Conservation (phyloP, 2,888 invertebrate genomes). For the Strigamia transsilvanica region DNA sequence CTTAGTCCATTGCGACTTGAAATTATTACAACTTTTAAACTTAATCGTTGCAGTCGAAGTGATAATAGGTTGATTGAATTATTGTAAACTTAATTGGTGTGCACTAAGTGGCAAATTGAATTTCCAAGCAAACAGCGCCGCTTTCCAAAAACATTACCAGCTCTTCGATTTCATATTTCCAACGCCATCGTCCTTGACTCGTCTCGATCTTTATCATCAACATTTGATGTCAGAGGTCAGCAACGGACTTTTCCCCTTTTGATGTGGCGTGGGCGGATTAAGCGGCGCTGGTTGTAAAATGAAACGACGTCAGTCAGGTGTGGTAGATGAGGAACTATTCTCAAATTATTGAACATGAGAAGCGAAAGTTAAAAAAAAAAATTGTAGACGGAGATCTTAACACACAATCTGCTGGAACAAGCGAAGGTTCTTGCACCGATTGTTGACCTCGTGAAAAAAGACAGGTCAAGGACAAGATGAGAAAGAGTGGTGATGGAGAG, state of each 20-base stretch:
- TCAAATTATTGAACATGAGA: background rate
- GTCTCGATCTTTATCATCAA: conserved; percentile 11
- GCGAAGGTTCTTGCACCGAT: conserved; percentile 44
- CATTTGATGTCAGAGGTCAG: conserved; percentile 1
- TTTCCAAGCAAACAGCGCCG: conserved; percentile 24
- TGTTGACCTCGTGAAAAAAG: conserved; percentile 35
- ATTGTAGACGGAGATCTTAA: conserved; percentile 2
- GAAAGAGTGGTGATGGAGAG: background rate
- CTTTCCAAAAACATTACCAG: background rate
- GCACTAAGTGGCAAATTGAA: conserved; percentile 40
- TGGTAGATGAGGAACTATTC: background rate
- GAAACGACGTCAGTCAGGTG: background rate
- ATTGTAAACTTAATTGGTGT: conserved; percentile 26
- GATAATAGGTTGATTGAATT: conserved; percentile 22
- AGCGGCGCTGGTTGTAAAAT: conserved; percentile 1
- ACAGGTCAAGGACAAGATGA: conserved; percentile 42
- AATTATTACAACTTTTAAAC: conserved; percentile 38
- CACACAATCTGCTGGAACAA: conserved; percentile 18
- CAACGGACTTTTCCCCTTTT: conserved; percentile 9
- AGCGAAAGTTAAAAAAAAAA: conserved; percentile 6
- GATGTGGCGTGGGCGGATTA: background rate
- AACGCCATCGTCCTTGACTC: conserved; percentile 9
- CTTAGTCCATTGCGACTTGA: background rate
- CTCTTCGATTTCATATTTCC: background rate
- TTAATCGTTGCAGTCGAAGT: conserved; percentile 25